A percentile compares a stretch with the other conserved stretches of the same genome.
These are phyloP conservation scores for Caenorhabditis latens DNA, from an alignment of 1,140 invertebrate genomes.

Conservation along the genomic window DNA sequence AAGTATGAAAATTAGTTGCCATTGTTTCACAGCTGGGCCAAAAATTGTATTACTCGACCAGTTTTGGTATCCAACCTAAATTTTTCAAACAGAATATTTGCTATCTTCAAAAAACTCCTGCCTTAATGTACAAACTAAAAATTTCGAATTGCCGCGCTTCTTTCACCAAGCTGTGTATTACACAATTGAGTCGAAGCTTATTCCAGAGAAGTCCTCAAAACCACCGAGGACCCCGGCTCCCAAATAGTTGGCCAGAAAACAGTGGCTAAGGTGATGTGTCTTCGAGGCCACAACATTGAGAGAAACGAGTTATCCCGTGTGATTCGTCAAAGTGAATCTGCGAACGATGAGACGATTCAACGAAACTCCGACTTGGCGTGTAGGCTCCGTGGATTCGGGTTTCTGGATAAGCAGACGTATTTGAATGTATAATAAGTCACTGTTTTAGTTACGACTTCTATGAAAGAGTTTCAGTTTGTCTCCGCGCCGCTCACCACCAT, in stretches of 20 bases:
- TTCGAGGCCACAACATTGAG: conserved; percentile 36
- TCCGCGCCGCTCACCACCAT: neutral
- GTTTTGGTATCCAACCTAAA: too few species aligned
- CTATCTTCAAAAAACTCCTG: too few species aligned
- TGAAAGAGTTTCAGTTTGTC: neutral
- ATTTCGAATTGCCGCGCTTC: too few species aligned
- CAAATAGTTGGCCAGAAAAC: conserved; percentile 17
- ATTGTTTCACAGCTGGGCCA: too few species aligned
- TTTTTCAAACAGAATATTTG: too few species aligned
- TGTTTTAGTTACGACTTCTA: neutral
- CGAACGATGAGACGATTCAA: conserved; percentile 9
- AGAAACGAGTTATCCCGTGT: conserved; percentile 23
- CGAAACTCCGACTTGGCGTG: conserved; percentile 20
- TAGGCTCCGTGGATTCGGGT: conserved; percentile 24
- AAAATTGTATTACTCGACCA: too few species aligned
- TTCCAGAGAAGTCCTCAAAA: conserved; percentile 13
- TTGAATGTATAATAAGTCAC: neutral
- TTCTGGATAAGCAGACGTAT: conserved; percentile 17
- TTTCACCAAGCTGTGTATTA: too few species aligned
- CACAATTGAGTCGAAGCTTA: too few species aligned
- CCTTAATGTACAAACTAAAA: too few species aligned
- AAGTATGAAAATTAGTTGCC: too few species aligned
- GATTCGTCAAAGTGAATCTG: conserved; percentile 36
- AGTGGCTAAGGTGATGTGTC: conserved; percentile 29
- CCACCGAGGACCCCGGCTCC: neutral